phyloP scores from a whole-genome alignment of 2,797 vertebrate genomes.

The Zonotrichia albicollis region DNA sequence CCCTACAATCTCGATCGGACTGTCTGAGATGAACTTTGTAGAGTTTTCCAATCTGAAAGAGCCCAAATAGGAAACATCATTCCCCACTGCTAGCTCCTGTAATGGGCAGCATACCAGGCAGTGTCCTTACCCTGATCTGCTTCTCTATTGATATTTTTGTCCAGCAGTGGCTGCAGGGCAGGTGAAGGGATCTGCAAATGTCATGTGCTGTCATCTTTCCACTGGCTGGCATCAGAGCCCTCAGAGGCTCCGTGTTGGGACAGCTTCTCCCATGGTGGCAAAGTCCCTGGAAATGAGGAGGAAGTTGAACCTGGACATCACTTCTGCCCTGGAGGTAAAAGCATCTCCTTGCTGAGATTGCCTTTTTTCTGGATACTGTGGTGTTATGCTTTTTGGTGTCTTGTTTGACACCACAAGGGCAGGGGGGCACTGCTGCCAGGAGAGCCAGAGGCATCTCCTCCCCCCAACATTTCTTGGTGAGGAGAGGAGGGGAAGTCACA shows the following conservation, averaged over 20 bases:
- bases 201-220: background rate
- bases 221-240: background rate
- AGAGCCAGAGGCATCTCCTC: accelerated
- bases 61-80: slow-evolving; percentile 44
- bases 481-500: background rate
- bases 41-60: slow-evolving; percentile 45
- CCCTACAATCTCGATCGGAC: slow-evolving; percentile 50
- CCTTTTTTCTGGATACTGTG: background rate
- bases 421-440: background rate
- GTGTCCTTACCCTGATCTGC: background rate
- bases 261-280: background rate
- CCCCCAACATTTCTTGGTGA: background rate
- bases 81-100: background rate
- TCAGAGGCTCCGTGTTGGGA: accelerated
- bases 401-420: background rate
- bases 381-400: background rate
- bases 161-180: background rate
- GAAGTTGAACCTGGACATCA: accelerated
- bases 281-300: background rate
- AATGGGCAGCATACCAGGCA: background rate
- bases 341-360: background rate
- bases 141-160: background rate
- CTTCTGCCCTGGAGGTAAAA: background rate
- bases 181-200: background rate
- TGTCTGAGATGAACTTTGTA: slow-evolving; percentile 45